Conservation (phyloP, 2,888 invertebrate species). For the Drosophila cyrtoloma region DNA sequence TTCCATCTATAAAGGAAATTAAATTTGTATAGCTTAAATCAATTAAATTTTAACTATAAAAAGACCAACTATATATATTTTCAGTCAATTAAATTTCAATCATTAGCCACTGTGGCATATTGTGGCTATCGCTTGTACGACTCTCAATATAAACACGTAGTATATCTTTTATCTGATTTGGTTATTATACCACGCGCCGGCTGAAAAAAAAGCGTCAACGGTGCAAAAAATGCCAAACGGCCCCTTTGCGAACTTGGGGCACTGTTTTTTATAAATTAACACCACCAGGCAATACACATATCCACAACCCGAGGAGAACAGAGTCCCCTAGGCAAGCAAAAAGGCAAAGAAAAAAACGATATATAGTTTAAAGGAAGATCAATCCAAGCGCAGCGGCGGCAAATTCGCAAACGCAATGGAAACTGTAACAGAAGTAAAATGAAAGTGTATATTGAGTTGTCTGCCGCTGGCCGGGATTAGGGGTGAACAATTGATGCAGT, state of each 20-base stretch:
- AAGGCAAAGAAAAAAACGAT: background rate
- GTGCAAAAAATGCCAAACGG: slow-evolving; percentile 51
- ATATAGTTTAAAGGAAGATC: slow-evolving; percentile 43
- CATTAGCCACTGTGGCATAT: slow-evolving; percentile 37
- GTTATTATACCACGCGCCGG: slow-evolving; percentile 66
- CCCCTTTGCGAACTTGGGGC: slow-evolving; percentile 30
- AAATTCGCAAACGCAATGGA: slow-evolving; percentile 57
- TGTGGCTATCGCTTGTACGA: slow-evolving; percentile 33
- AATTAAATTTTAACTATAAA: background rate
- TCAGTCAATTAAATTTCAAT: background rate
- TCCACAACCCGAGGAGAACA: slow-evolving; percentile 1
- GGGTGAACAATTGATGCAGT: slow-evolving; percentile 36
- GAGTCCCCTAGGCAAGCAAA: slow-evolving; percentile 14
- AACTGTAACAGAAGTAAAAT: slow-evolving; percentile 58
- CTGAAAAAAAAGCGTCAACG: slow-evolving; percentile 72
- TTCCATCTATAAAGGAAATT: background rate
- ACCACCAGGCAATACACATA: slow-evolving; percentile 26
- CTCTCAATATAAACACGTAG: slow-evolving; percentile 66
- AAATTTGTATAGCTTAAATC: background rate
- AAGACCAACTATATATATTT: background rate
- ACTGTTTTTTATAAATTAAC: slow-evolving; percentile 74
- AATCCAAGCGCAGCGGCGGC: slow-evolving; percentile 57
- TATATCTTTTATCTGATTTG: slow-evolving; percentile 68
- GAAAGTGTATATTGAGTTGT: slow-evolving; percentile 65
- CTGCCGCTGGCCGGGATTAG: slow-evolving; percentile 81